A percentile compares a stretch with the other conserved stretches of the same genome.
Evolutionary conservation across 2,113 vertebrate species (phyloP).

Genomic region (Phainopepla nitens): DNA sequence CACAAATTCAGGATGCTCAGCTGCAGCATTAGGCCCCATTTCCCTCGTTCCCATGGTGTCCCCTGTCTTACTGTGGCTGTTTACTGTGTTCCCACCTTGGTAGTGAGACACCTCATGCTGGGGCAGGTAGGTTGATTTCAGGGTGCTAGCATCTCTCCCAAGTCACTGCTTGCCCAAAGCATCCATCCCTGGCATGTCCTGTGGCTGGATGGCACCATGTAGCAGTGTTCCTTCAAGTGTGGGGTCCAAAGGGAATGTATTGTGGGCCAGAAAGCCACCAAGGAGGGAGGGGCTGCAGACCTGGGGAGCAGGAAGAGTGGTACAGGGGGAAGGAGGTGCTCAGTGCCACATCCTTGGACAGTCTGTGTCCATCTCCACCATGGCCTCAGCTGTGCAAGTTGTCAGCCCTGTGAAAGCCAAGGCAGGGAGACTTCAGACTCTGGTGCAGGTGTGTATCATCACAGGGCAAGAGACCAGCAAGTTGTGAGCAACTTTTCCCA

Average conservation of each 20-base stretch:
- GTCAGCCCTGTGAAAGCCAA: not conserved
- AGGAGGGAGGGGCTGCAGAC: not conserved
- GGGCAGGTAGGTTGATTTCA: not conserved
- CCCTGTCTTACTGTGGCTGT: not conserved
- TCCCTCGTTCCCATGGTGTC: not conserved
- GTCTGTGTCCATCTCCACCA: not conserved
- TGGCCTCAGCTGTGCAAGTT: not conserved
- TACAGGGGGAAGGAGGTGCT: not conserved
- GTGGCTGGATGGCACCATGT: not conserved
- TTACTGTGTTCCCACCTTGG: not conserved
- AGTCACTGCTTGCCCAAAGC: not conserved
- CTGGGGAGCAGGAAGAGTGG: not conserved
- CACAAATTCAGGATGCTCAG: not conserved
- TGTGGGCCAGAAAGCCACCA: not conserved
- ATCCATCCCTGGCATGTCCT: not conserved
- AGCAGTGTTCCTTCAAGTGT: not conserved
- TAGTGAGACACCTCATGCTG: not conserved
- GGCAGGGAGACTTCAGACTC: not conserved
- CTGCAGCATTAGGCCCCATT: accelerated
- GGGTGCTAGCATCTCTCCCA: not conserved
- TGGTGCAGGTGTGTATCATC: accelerated
- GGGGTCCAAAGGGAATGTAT: not conserved
- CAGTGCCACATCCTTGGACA: not conserved
- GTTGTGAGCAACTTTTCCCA: not conserved
- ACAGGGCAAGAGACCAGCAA: not conserved